These are phyloP conservation scores for Leucoraja ocellata DNA, from an alignment of 2,797 vertebrate genomes.

Conservation along the genomic window DNA sequence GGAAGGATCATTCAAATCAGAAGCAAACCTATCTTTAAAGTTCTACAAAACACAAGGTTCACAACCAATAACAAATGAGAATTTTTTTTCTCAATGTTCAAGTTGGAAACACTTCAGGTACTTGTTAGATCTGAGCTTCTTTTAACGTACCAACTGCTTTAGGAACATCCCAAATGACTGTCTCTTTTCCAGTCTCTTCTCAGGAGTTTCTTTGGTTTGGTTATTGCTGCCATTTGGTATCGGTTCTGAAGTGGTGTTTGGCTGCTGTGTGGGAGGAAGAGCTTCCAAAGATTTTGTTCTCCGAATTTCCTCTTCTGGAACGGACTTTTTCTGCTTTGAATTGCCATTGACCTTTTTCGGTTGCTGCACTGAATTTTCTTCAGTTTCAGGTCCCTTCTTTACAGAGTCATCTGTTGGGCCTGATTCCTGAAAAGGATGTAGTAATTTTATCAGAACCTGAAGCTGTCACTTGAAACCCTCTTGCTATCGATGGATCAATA, in stretches of 20 bases:
- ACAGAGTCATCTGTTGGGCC: constrained; percentile 46
- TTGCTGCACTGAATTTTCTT: constrained; percentile 43
- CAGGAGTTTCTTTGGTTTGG: constrained; percentile 50
- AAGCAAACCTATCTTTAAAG: background rate
- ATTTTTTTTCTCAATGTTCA: background rate
- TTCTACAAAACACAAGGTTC: background rate
- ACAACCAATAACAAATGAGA: background rate
- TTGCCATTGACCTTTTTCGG: constrained; percentile 53
- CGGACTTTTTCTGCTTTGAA: constrained; percentile 51
- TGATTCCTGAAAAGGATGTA: constrained; percentile 48
- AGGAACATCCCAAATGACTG: constrained; percentile 86
- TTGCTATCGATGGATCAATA: background rate
- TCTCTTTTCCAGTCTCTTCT: constrained; percentile 76
- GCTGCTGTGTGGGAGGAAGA: background rate
- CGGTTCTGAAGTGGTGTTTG: background rate
- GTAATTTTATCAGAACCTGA: background rate
- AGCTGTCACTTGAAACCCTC: background rate
- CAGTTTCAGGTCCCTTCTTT: constrained; percentile 47
- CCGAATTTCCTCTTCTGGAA: constrained; percentile 42
- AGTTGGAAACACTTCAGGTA: background rate
- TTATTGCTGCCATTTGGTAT: constrained; percentile 46
- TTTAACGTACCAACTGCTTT: constrained; percentile 75
- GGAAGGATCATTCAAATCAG: background rate
- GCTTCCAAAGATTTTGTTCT: constrained; percentile 1
- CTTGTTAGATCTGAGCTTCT: background rate